A percentile compares a stretch with the other conserved stretches of the same genome.
These are phyloP conservation scores for Zygogramma bicolorata DNA, from an alignment of 2,888 invertebrate genomes.

Conservation along the genomic window DNA sequence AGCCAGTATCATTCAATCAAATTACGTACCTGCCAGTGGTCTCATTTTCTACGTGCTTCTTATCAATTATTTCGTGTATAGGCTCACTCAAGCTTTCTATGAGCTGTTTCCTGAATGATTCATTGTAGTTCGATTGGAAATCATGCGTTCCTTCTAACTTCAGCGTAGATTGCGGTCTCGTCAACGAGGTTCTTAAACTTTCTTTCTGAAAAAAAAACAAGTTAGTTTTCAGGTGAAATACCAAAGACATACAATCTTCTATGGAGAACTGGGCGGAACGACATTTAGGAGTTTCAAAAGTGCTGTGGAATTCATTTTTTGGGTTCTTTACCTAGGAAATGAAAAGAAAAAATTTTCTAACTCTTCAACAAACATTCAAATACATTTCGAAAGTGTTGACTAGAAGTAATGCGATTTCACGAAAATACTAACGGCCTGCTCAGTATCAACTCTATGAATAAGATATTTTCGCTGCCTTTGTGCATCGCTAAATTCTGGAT, in stretches of 20 bases:
- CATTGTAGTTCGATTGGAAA: conserved; percentile 59
- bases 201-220: conserved; percentile 46
- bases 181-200: conserved; percentile 24
- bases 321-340: no score
- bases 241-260: background rate
- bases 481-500: no score
- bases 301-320: no score
- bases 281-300: no score
- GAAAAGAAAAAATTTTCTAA: no score
- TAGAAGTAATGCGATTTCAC: no score
- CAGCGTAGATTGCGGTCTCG: conserved; percentile 54
- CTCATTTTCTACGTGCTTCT: conserved; percentile 42
- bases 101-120: conserved; percentile 56
- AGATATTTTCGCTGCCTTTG: no score
- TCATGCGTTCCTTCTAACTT: conserved; percentile 65
- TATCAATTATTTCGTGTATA: conserved; percentile 39
- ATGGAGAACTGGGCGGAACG: background rate
- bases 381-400: no score
- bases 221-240: background rate
- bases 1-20: background rate
- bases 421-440: no score
- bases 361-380: no score
- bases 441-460: no score
- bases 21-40: conserved; percentile 45
- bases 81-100: conserved; percentile 48